These are phyloP conservation scores for Acrobasis repandana DNA, from an alignment of 2,888 invertebrate species.

Conservation along the genomic window DNA sequence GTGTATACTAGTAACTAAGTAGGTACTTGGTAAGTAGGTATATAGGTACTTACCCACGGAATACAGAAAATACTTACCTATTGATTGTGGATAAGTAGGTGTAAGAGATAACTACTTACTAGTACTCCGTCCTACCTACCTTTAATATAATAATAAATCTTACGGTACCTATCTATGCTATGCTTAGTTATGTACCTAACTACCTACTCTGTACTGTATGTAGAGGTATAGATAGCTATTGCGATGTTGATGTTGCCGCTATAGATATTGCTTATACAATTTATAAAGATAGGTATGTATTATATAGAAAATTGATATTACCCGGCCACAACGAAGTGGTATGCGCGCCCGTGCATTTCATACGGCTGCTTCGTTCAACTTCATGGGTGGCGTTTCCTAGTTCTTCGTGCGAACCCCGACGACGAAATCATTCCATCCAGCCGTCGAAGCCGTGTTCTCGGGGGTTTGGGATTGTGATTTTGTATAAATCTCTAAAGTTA, in stretches of 20 bases:
- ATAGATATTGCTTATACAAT: conserved; percentile 42
- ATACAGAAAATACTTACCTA: conserved; percentile 33
- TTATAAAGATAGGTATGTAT: conserved; percentile 40
- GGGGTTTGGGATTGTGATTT: conserved; percentile 80
- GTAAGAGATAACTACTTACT: neutral
- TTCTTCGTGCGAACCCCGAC: conserved; percentile 78
- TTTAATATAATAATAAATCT: conserved; percentile 25
- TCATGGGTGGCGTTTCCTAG: conserved; percentile 57
- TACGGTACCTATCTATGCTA: conserved; percentile 34
- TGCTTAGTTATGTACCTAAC: neutral
- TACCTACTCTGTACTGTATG: too few relatives aligned
- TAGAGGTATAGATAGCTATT: conserved; percentile 26
- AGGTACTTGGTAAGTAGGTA: neutral
- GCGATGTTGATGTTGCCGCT: conserved; percentile 35
- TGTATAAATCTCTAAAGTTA: conserved; percentile 72
- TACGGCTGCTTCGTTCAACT: conserved; percentile 48
- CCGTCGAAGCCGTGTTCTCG: conserved; percentile 82
- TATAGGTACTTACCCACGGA: conserved; percentile 13
- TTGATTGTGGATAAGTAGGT: neutral
- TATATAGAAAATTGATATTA: conserved; percentile 66
- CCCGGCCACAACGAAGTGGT: conserved; percentile 57
- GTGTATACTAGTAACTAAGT: too few relatives aligned
- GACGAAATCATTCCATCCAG: conserved; percentile 83
- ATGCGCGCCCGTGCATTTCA: conserved; percentile 41
- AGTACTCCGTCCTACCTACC: neutral